phyloP scores from a whole-genome alignment of 1,140 invertebrate species.

The Hycleus cichorii region DNA sequence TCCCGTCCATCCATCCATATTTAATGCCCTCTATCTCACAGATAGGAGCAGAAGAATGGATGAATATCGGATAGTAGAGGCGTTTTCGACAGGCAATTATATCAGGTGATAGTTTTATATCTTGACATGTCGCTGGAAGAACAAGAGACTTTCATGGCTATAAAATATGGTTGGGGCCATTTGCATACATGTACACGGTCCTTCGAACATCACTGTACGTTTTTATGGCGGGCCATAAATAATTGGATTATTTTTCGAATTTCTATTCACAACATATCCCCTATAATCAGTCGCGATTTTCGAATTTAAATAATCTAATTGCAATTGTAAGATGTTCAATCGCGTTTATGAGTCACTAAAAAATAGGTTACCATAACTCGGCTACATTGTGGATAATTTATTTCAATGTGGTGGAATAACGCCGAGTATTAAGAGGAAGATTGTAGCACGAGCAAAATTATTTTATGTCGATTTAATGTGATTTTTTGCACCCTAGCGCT shows the following conservation, averaged over 20 bases:
- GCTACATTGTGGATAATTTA: conserved; percentile 22
- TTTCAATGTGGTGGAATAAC: conserved; percentile 15
- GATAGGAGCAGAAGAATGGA: not conserved
- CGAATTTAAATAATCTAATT: no score
- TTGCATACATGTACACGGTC: conserved; percentile 22
- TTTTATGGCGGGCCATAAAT: conserved; percentile 11
- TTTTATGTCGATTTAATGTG: conserved; percentile 3
- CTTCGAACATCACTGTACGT: not conserved
- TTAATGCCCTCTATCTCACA: no score
- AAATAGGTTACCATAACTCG: conserved; percentile 20
- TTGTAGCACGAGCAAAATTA: conserved; percentile 15
- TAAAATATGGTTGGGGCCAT: conserved; percentile 23
- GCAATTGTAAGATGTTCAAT: no score
- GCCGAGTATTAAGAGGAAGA: not conserved
- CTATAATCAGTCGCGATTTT: no score
- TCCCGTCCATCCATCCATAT: no score
- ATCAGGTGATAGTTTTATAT: conserved; percentile 33
- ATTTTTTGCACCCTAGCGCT: conserved; percentile 12
- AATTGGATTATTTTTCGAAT: conserved; percentile 10
- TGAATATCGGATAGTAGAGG: conserved; percentile 5
- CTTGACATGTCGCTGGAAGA: conserved; percentile 27
- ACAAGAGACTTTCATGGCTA: conserved; percentile 19
- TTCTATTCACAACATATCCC: no score
- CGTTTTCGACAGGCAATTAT: conserved; percentile 29
- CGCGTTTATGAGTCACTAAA: conserved; percentile 2